These are phyloP conservation scores for Scaptomyza tumidula DNA, from an alignment of 2,888 invertebrate genomes.

Conservation along the genomic window DNA sequence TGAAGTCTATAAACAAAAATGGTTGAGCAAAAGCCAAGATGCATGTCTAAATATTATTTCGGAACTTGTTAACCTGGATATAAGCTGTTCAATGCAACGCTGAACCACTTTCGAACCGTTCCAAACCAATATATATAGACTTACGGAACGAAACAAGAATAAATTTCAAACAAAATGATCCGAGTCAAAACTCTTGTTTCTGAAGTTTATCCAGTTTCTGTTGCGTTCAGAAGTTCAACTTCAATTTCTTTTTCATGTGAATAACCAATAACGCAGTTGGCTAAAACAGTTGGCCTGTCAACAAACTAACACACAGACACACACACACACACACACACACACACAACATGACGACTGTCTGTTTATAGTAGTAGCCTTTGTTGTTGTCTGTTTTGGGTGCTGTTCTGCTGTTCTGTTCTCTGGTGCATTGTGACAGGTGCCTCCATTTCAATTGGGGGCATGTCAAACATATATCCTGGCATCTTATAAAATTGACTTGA, in stretches of 20 bases:
- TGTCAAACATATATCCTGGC: conserved; percentile 51
- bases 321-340: conserved; percentile 2
- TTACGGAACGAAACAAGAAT: not conserved
- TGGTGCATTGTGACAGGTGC: conserved; percentile 45
- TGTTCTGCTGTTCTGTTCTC: too few relatives aligned
- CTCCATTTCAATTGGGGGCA: conserved; percentile 15
- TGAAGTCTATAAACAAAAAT: too few relatives aligned
- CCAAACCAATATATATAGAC: not conserved
- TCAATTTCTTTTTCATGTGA: not conserved
- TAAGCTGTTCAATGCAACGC: too few relatives aligned
- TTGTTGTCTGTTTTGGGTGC: not conserved
- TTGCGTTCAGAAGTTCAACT: not conserved
- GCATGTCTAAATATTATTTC: too few relatives aligned
- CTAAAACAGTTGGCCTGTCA: conserved; percentile 32
- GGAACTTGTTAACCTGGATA: too few relatives aligned
- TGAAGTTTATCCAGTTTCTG: not conserved
- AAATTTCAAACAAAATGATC: not conserved
- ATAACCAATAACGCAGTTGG: conserved; percentile 17
- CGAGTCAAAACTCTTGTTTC: not conserved
- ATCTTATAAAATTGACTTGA: conserved; percentile 29
- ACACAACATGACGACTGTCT: not conserved
- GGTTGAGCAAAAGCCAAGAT: too few relatives aligned
- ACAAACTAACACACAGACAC: conserved; percentile 5
- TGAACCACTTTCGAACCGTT: conserved; percentile 1
- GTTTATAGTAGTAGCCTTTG: conserved; percentile 11